Percentiles rank a stretch among this genome's conserved stretches.
Evolutionary conservation across 2,113 vertebrate species (phyloP).

Genomic region (Halcyon senegalensis): DNA sequence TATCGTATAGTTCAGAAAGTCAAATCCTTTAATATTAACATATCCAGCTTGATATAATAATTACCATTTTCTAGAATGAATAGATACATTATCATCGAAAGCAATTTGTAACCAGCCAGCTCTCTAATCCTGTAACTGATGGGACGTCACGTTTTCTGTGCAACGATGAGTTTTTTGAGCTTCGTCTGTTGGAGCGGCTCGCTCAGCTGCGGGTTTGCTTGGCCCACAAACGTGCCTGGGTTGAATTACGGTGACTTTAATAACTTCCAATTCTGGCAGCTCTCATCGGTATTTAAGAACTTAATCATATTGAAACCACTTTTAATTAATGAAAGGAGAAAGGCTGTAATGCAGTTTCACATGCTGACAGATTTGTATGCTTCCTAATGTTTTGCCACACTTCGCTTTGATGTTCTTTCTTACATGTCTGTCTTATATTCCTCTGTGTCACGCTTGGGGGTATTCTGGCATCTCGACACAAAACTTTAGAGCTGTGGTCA

Average conservation of each 20-base stretch:
- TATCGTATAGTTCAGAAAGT: background rate
- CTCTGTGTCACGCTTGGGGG: rapidly evolving
- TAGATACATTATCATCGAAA: background rate
- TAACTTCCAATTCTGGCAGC: background rate
- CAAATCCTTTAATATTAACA: background rate
- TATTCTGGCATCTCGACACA: background rate
- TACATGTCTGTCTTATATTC: background rate
- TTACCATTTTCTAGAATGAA: background rate
- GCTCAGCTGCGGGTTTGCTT: background rate
- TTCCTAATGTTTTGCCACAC: background rate
- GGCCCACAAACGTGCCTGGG: background rate
- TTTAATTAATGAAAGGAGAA: background rate
- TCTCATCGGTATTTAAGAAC: background rate
- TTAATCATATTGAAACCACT: background rate
- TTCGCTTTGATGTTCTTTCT: background rate
- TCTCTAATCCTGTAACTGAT: background rate
- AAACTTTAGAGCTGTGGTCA: background rate
- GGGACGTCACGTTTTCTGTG: background rate
- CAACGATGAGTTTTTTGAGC: background rate
- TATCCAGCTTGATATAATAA: background rate
- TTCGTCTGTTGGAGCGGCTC: background rate
- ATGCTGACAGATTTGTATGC: background rate
- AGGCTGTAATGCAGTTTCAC: background rate
- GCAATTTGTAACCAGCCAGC: background rate
- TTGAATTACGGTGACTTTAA: background rate